phyloP scores from a whole-genome alignment of 2,113 vertebrate genomes.

The Addax nasomaculatus region DNA sequence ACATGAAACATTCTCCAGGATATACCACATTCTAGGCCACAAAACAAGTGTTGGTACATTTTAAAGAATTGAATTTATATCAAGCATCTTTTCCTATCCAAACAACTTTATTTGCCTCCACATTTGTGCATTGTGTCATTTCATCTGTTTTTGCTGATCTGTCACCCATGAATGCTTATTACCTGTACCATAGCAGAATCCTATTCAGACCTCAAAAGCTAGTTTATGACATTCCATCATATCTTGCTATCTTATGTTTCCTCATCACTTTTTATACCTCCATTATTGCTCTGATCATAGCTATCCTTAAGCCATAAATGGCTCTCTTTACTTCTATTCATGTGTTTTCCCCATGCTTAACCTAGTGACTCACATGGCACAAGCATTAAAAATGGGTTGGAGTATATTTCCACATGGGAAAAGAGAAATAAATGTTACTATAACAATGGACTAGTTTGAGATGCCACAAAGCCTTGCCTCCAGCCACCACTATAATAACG shows the following conservation, averaged over 20 bases:
- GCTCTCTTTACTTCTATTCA: not conserved
- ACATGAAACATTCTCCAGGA: not conserved
- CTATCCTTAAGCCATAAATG: not conserved
- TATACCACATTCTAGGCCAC: not conserved
- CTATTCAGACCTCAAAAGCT: not conserved
- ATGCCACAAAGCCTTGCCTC: not conserved
- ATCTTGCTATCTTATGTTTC: not conserved
- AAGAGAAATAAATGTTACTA: slow-evolving; percentile 28
- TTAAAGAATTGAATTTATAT: not conserved
- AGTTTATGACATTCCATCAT: not conserved
- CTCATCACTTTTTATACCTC: not conserved
- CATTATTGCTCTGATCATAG: not conserved
- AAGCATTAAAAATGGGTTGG: not conserved
- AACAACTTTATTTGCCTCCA: not conserved
- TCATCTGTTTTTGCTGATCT: not conserved
- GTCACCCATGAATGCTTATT: not conserved
- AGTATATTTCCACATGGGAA: not conserved
- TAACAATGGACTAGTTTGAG: not conserved
- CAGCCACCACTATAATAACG: not conserved
- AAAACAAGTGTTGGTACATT: not conserved
- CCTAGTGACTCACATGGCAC: not conserved
- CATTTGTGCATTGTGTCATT: not conserved
- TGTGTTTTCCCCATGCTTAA: not conserved
- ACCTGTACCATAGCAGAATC: not conserved
- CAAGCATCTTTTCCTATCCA: not conserved